Evolutionary conservation across 2,113 vertebrate genomes (phyloP).

Genomic region (Psilopsiagon aurifrons): DNA sequence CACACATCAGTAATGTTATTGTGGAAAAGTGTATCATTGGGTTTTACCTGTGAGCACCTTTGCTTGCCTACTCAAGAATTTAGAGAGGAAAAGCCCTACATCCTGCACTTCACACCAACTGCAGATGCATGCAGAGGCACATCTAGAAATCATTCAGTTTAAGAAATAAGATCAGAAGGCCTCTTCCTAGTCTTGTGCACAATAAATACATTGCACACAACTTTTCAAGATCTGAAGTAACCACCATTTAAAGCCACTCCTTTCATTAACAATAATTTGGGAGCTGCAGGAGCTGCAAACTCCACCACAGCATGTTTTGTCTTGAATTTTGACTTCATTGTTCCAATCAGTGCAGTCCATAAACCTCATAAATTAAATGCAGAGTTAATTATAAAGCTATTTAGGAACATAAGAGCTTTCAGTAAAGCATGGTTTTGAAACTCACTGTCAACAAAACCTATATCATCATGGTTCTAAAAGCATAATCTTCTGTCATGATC

Average conservation of each 20-base stretch:
- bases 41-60: not conserved
- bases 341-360: not conserved
- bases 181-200: not conserved
- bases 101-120: not conserved
- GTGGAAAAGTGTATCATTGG: not conserved
- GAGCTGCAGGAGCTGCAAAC: not conserved
- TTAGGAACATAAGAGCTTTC: not conserved
- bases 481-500: not conserved
- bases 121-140: not conserved
- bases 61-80: not conserved
- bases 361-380: not conserved
- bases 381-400: not conserved
- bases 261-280: not conserved
- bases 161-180: not conserved
- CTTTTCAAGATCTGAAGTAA: not conserved
- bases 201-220: rapidly evolving
- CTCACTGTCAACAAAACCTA: not conserved
- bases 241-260: not conserved
- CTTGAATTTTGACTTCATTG: not conserved
- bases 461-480: not conserved
- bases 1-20: not conserved
- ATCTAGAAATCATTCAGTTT: not conserved
- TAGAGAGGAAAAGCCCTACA: not conserved
- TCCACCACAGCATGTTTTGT: not conserved
- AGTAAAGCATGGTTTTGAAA: not conserved